Evolutionary conservation across 2,113 vertebrate genomes (phyloP).

Genomic region (Callipepla squamata): DNA sequence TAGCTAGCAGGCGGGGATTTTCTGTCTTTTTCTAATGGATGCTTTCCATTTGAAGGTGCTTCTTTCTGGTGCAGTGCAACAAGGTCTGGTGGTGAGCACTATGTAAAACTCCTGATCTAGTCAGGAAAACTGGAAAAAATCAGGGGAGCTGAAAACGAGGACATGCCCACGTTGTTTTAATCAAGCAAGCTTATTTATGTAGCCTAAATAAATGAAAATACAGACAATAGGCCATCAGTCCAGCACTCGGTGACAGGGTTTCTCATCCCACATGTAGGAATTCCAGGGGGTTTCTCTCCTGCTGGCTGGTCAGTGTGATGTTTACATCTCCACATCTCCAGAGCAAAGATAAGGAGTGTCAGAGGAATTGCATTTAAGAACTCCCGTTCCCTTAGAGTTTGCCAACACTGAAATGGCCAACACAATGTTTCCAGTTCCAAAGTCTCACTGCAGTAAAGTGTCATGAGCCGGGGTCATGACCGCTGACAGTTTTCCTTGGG

Average conservation of each 20-base stretch:
- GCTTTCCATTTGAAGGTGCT: background rate
- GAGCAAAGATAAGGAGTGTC: background rate
- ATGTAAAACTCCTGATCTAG: background rate
- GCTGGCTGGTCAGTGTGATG: rapidly evolving
- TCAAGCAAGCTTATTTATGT: background rate
- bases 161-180: background rate
- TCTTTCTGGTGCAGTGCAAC: background rate
- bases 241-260: background rate
- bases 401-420: background rate
- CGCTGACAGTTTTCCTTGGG: background rate
- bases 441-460: slow-evolving; percentile 31
- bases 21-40: background rate
- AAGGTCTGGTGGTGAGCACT: background rate
- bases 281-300: background rate
- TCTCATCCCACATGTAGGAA: background rate
- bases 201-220: background rate
- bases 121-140: background rate
- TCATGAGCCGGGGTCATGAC: background rate
- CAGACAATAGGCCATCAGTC: background rate
- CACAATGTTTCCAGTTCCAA: background rate
- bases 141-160: background rate
- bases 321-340: background rate
- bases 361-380: background rate
- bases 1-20: background rate
- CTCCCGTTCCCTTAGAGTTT: background rate